Conservation (phyloP, 2,888 invertebrate species). For the Oscheius onirici region DNA sequence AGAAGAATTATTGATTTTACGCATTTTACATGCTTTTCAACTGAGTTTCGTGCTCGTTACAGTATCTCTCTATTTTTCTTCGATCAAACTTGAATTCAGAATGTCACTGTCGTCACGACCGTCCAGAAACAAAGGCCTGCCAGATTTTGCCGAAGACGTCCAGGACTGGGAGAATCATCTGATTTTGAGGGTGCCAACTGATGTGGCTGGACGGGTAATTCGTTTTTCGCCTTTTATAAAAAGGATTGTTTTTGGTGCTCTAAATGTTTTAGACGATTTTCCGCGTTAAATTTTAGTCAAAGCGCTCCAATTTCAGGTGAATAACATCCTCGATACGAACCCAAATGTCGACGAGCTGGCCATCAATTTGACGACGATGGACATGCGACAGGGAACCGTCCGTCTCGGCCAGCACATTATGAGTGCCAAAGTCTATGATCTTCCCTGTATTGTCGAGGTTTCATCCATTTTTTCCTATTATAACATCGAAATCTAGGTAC, state of each 20-base stretch:
- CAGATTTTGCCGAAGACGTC: conserved; percentile 43
- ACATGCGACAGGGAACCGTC: conserved; percentile 59
- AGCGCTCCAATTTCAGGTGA: conserved; percentile 29
- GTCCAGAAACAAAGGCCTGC: neutral
- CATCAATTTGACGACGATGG: conserved; percentile 51
- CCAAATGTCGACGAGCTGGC: conserved; percentile 48
- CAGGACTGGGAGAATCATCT: conserved; percentile 68
- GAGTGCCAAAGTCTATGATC: conserved; percentile 62
- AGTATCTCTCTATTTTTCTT: too few relatives aligned
- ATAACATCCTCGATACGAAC: conserved; percentile 31
- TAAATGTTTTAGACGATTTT: too few relatives aligned
- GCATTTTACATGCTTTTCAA: neutral
- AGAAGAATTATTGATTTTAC: conserved; percentile 7
- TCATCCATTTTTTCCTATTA: neutral
- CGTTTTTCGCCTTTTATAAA: too few relatives aligned
- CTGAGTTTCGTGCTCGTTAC: too few relatives aligned
- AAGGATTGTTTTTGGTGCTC: neutral
- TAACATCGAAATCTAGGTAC: conserved; percentile 76
- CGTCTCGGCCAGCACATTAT: conserved; percentile 57
- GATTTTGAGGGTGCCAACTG: conserved; percentile 62
- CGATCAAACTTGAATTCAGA: too few relatives aligned
- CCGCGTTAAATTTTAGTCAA: too few relatives aligned
- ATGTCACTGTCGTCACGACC: too few relatives aligned
- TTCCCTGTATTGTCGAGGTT: conserved; percentile 67
- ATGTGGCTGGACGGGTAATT: conserved; percentile 46